Conservation (phyloP, 2,113 vertebrate species). For the Opisthocomus hoazin region DNA sequence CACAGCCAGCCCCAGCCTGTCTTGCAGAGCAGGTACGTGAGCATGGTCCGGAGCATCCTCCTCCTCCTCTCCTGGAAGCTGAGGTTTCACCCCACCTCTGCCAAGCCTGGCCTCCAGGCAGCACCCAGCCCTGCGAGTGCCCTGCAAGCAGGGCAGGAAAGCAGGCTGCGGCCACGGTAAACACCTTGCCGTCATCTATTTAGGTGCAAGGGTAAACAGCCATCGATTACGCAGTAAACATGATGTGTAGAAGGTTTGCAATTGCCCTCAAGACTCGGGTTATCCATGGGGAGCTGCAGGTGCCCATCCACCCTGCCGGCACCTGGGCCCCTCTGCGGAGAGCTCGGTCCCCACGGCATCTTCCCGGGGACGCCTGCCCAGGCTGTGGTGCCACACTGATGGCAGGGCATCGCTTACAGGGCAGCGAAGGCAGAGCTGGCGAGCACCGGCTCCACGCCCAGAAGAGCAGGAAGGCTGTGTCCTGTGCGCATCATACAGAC, state of each 20-base stretch:
- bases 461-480: background rate
- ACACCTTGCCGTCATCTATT: background rate
- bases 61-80: background rate
- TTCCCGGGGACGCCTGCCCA: accelerated
- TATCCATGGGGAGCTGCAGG: background rate
- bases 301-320: background rate
- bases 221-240: background rate
- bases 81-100: background rate
- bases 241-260: accelerated
- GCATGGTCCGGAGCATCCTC: background rate
- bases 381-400: background rate
- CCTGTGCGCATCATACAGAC: background rate
- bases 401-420: background rate
- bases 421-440: background rate
- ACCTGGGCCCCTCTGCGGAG: background rate
- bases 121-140: background rate
- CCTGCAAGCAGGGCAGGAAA: background rate
- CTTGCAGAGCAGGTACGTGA: conserved; percentile 21
- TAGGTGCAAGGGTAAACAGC: background rate
- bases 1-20: conserved; percentile 6
- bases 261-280: background rate
- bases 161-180: background rate
- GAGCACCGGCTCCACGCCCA: accelerated
- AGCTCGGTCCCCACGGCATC: accelerated
- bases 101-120: background rate